Base-by-base conservation (phyloP, 2,797 vertebrate species). In the Hemitrygon akajei region DNA sequence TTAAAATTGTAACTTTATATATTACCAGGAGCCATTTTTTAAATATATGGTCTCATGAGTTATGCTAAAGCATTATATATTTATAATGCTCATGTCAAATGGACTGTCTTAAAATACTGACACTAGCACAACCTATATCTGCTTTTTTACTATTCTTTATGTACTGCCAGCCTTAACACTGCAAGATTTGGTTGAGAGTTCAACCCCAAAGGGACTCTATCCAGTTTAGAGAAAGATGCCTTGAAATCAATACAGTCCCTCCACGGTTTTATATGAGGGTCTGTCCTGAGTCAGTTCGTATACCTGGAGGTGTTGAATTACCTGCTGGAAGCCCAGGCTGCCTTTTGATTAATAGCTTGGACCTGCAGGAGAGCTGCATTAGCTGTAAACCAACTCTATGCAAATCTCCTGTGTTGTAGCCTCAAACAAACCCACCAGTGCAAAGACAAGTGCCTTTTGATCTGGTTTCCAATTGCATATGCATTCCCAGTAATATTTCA, bases 251-350 rank as follows among this genome's bases (percentile, higher is more conserved):
- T 93, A 93, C 40, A 30, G 18, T 93, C 27, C 40, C 40, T n/a
- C 71, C 71, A n/a, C 40, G 91, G 71, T 56, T 37, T 93, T 7
- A 93, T 56, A 40, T 93, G 37, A 47, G 47, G 69, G 7, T 1
- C 69, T 76, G 71, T 30, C 71, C 1, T 75, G 40, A 93, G 66
- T 93, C 40, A 93, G 40, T 56, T 56, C 30, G 4, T 75, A 25
- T 76, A 56, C 91, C 91, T 75, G 91, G 71, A 93, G 71, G 40
- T 93, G 14, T 93, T 93, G 30, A 76, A 56, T 93, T 93, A 93
- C 71, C 91, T 93, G 71, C 22, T 76, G 47, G 34, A 76, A 56
- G 12, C 22, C 16, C 40, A 93, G 56, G 71, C 69, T 93, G 71
- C 27, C 25, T 76, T 93, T 93, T 93, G 91, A 76, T n/a, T 75